Base-by-base conservation (phyloP, 1,140 invertebrate species). In the Sarcophaga peregrina region DNA sequence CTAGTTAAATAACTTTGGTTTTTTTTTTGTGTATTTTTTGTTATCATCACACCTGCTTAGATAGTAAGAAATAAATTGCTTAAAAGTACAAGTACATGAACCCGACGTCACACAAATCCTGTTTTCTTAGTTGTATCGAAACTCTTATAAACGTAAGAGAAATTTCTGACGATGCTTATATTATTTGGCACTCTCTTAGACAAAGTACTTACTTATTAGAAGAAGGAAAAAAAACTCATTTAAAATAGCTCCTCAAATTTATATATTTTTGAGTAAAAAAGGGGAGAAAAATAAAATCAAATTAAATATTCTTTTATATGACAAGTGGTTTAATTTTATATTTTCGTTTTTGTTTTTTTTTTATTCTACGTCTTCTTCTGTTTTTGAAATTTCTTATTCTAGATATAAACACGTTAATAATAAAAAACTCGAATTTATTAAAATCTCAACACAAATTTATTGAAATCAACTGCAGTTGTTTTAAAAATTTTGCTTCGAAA, bases 371-470 rank as follows among this genome's bases (percentile, higher is more conserved):
- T 3, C 25, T 37, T 37, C 25, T 37, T 37, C 25, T 37, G 25
- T 37, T 37, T 68, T 68, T 68, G 62, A 20, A 7, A 20, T 20
- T 52, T n/a, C 58, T 17, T 5, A 68, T 20, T 20, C 58, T 68
- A 17, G 17, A 68, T 5, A 52, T 52, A 52, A 52, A 10, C 58
- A 68, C 9, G 50, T 10, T 52, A 68, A 68, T n/a, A 20, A 68
- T 20, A 68, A 68, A n/a, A 68, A 68, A 68, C 62, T n/a, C 62
- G n/a, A 25, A 76, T 47, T 45, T 76, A 46, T 45, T 50, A 25
- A 76, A 76, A 76, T 47, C n/a, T 47, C 48, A 46, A 47, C 25
- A 10, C 45, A 47, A 46, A 76, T n/a, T 47, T 17, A 47, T 76
- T 76, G 10, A 10, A 76, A 76, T 2, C n/a, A 68, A n/a, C 10